phyloP scores from a whole-genome alignment of 2,888 invertebrate genomes.

The Agonopterix heracliana region DNA sequence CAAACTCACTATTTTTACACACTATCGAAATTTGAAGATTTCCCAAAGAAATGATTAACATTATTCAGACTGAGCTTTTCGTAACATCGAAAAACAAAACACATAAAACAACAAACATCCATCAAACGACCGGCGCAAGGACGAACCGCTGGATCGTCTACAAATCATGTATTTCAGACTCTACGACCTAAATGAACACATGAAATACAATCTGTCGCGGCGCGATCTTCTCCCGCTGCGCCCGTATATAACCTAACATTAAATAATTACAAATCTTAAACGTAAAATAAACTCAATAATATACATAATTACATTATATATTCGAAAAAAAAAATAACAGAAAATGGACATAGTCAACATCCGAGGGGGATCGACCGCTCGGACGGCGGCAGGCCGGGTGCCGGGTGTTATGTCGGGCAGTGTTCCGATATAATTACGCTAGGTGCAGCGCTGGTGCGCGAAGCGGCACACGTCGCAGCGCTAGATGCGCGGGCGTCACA shows the following conservation, averaged over 20 bases:
- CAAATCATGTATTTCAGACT: constrained; percentile 63
- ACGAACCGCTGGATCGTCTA: constrained; percentile 50
- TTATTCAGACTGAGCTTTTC: constrained; percentile 68
- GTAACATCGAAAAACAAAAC: constrained; percentile 66
- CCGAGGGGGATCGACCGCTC: constrained; percentile 18
- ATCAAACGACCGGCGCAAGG: constrained; percentile 55
- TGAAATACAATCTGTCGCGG: constrained; percentile 66
- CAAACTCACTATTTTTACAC: constrained; percentile 25
- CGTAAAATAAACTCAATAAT: constrained; percentile 72
- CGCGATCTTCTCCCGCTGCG: constrained; percentile 37
- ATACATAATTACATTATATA: constrained; percentile 76
- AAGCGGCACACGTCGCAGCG: constrained; percentile 27
- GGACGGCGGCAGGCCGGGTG: constrained; percentile 11
- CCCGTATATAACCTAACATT: constrained; percentile 50
- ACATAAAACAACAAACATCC: constrained; percentile 69
- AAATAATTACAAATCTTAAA: constrained; percentile 72
- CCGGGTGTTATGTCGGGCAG: constrained; percentile 16
- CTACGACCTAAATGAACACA: constrained; percentile 75
- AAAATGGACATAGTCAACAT: constrained; percentile 42
- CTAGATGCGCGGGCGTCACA: constrained; percentile 57
- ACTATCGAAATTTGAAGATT: constrained; percentile 26
- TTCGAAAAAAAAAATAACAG: constrained; percentile 64
- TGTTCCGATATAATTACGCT: constrained; percentile 20
- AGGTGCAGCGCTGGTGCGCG: constrained; percentile 20
- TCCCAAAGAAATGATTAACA: constrained; percentile 71